Conservation (phyloP, 2,888 invertebrate species). For the Plagiodera versicolora region DNA sequence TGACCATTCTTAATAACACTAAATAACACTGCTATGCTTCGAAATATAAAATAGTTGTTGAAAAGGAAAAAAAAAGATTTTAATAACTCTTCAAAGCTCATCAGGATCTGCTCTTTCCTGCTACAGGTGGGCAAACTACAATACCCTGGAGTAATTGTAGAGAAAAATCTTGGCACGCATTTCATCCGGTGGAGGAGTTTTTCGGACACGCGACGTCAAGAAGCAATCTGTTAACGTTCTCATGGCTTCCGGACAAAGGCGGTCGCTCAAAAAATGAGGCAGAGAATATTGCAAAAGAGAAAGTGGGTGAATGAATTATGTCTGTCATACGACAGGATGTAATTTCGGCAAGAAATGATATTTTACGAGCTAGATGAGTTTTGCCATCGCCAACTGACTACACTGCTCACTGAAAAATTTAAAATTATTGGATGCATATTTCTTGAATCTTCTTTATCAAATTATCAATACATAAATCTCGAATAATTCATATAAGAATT, state of each 20-base stretch:
- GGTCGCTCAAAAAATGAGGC: not conserved
- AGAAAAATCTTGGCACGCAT: not conserved
- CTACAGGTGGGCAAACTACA: not conserved
- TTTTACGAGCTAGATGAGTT: not conserved
- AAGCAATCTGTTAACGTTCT: slow-evolving; percentile 1
- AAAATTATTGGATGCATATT: too few species aligned
- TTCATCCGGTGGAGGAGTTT: not conserved
- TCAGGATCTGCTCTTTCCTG: not conserved
- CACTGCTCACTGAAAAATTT: too few species aligned
- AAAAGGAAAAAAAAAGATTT: too few species aligned
- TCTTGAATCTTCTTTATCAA: too few species aligned
- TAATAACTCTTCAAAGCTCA: not conserved
- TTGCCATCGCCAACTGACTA: too few species aligned
- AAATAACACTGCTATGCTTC: too few species aligned
- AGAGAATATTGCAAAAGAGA: not conserved
- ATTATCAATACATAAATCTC: too few species aligned
- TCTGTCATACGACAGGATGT: not conserved
- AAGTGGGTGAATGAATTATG: not conserved
- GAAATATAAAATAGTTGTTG: too few species aligned
- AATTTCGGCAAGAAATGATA: not conserved
- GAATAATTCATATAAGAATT: too few species aligned
- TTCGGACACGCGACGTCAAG: not conserved
- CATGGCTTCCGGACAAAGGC: not conserved
- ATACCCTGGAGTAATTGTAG: not conserved
- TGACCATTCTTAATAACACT: too few species aligned